Base-by-base conservation (phyloP, 1,140 invertebrate genomes). In the Brachionus rubens region DNA sequence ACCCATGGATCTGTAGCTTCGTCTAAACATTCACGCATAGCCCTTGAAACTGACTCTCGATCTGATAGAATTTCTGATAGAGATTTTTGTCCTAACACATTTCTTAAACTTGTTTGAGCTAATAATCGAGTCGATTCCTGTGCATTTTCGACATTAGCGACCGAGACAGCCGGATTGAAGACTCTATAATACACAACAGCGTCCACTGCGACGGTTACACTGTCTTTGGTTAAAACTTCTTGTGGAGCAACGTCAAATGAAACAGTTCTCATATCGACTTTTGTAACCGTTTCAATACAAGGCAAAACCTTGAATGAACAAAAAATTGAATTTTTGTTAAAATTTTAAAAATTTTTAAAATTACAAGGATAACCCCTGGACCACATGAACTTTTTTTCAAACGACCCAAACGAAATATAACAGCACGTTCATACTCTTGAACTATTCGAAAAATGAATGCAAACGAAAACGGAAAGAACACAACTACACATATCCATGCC, bases 201-300 rank as follows among this genome's bases (percentile, higher is more conserved):
- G 26, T 79, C 72, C 4, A 79, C 78, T 16, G 65, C 59, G 7
- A 79, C 67, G n/a, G 78, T 78, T 0, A 79, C 78, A 28, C 41
- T 59, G 52, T 79, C 78, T 68, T 65, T 78, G 14, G 78, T 78
- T 19, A 79, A 36, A 2, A 79, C 76, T 54, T 79, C 78, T 54
- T 79, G 78, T 0, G 65, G 76, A 46, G 78, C 78, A n/a, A 79
- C 78, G 65, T 79, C 78, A 68, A 78, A 77, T 6, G 75, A 50
- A 16, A 77, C 54, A n/a, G 77, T 78, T 26, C 77, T 48, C 28
- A 79, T 47, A 65, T 79, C 78, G 26, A 79, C 78, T 26, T 62
- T 47, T 24, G 33, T 36, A 16, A 56, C 28, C 19, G 12, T 77
- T 41, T 79, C 77, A 40, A 79, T 52, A 54, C 70, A 79, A 10